Evolutionary conservation across 2,797 vertebrate species (phyloP).

Genomic region (Pipistrellus kuhlii): DNA sequence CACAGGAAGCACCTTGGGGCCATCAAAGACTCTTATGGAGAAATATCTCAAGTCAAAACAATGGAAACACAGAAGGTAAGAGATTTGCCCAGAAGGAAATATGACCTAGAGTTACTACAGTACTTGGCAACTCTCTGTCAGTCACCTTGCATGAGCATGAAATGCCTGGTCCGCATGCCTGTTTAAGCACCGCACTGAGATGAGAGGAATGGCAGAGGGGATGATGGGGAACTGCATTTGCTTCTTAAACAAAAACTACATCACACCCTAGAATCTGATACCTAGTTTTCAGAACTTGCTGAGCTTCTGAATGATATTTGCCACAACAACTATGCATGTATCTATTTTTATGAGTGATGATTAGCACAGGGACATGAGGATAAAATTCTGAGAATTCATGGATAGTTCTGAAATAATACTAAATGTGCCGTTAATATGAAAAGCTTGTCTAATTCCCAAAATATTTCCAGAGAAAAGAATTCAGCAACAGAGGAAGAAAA

Average conservation of each 20-base stretch:
- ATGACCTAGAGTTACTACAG: accelerated
- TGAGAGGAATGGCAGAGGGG: accelerated
- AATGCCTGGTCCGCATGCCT: accelerated
- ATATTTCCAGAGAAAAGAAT: not conserved
- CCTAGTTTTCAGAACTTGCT: not conserved
- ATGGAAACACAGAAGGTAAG: not conserved
- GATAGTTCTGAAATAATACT: not conserved
- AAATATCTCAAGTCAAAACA: not conserved
- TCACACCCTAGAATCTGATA: too few relatives aligned
- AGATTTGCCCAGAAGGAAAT: not conserved
- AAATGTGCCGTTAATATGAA: too few relatives aligned
- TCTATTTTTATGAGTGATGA: not conserved
- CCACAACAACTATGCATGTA: not conserved
- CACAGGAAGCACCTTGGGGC: accelerated
- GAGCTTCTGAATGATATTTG: not conserved
- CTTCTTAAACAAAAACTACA: not conserved
- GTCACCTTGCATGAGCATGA: accelerated
- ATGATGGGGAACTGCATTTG: accelerated
- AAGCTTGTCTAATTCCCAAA: not conserved
- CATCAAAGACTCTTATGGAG: not conserved
- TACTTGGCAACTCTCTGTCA: too few relatives aligned
- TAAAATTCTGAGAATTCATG: not conserved
- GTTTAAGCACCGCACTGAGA: accelerated
- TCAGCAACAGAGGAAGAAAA: not conserved
- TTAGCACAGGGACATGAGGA: not conserved